Conservation (phyloP, 1,140 invertebrate genomes). For the Polyergus mexicanus region DNA sequence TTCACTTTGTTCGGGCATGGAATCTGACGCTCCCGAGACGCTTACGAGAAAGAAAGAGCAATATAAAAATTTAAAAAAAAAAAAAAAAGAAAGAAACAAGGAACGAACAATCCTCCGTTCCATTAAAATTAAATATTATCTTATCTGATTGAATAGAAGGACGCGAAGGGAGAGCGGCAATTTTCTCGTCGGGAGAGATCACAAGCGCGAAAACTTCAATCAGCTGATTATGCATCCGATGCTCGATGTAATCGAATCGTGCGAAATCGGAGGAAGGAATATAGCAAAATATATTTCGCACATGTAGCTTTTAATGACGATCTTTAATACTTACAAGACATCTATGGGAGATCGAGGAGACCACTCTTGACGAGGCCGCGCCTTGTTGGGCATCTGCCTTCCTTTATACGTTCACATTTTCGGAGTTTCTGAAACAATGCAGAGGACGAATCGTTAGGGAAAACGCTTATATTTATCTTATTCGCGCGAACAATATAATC, state of each 20-base stretch:
- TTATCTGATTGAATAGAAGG: constrained; percentile 70
- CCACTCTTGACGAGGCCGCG: constrained; percentile 83
- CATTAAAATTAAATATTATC: constrained; percentile 78
- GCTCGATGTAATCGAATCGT: constrained; percentile 15
- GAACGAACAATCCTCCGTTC: constrained; percentile 48
- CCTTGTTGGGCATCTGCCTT: constrained; percentile 81
- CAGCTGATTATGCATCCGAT: constrained; percentile 72
- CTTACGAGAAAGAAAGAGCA: neutral
- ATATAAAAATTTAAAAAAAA: neutral
- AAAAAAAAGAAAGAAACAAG: neutral
- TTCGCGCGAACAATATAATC: too few relatives aligned
- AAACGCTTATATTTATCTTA: neutral
- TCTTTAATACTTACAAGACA: constrained; percentile 81
- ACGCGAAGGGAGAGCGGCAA: constrained; percentile 76
- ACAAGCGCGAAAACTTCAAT: constrained; percentile 71
- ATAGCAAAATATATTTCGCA: constrained; percentile 4
- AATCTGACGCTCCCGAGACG: neutral
- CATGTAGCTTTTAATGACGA: too few relatives aligned
- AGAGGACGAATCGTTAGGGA: neutral
- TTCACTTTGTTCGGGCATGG: neutral
- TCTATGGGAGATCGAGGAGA: constrained; percentile 82
- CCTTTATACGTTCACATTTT: constrained; percentile 76
- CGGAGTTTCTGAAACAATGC: constrained; percentile 67
- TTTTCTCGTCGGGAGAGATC: constrained; percentile 74
- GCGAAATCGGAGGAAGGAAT: neutral